Evolutionary conservation across 2,888 invertebrate species (phyloP).

Genomic region (Drosophila mayaguana): DNA sequence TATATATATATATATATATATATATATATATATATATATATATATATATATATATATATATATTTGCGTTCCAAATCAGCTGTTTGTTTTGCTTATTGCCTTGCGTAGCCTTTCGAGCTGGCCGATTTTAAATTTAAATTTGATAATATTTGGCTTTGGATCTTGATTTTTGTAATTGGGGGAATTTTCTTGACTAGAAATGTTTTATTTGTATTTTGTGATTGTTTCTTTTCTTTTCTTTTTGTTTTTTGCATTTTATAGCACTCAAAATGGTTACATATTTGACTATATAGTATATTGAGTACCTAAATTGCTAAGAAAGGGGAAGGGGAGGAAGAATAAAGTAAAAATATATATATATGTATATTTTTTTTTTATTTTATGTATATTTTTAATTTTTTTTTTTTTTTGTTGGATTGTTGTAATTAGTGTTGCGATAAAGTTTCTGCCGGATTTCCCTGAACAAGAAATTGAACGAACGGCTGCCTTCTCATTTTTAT

Average conservation of each 20-base stretch:
- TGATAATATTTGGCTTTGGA: conserved; percentile 19
- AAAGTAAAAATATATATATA: conserved; percentile 84
- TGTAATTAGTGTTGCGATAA: conserved; percentile 84
- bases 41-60: neutral
- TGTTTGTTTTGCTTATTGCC: conserved; percentile 21
- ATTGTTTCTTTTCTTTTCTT: neutral
- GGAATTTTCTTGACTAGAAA: conserved; percentile 60
- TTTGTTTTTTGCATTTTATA: conserved; percentile 65
- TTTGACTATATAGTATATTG: conserved; percentile 78
- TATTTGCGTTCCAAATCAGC: conserved; percentile 44
- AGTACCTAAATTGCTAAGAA: conserved; percentile 85
- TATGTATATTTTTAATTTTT: conserved; percentile 70
- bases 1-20: neutral
- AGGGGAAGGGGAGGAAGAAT: conserved; percentile 83
- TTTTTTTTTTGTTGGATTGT: conserved; percentile 70
- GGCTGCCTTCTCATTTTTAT: conserved; percentile 52
- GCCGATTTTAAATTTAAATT: conserved; percentile 21
- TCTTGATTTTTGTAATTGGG: conserved; percentile 40
- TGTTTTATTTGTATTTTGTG: conserved; percentile 11
- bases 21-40: neutral
- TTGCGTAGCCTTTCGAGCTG: conserved; percentile 20
- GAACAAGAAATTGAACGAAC: conserved; percentile 47
- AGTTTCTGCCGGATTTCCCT: conserved; percentile 53
- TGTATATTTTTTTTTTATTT: conserved; percentile 68
- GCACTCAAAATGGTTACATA: conserved; percentile 74